Evolutionary conservation across 2,888 invertebrate species (phyloP).

Genomic region (Poecilus cupreus): DNA sequence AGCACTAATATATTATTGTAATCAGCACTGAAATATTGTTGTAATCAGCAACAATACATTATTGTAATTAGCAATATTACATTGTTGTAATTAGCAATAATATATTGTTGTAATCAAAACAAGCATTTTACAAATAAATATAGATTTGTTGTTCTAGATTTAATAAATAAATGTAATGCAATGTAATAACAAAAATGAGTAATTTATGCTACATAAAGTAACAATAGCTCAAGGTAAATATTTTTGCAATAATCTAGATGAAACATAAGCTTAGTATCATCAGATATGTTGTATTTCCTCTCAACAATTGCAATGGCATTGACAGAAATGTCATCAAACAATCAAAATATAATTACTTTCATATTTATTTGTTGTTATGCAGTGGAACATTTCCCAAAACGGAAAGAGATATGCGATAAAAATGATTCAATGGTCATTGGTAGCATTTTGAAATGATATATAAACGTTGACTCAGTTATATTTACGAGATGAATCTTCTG

Average conservation of each 20-base stretch:
- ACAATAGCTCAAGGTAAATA: constrained; percentile 14
- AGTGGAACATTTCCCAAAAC: neutral
- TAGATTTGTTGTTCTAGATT: neutral
- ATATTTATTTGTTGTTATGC: neutral
- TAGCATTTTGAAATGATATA: neutral
- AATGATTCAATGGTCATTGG: neutral
- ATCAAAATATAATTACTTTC: constrained; percentile 4
- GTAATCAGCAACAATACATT: too few species aligned
- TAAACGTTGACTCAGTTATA: neutral
- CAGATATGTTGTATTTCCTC: neutral
- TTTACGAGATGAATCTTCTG: neutral
- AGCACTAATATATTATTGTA: too few species aligned
- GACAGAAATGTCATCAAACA: neutral
- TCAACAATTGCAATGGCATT: neutral
- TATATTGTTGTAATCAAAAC: too few species aligned
- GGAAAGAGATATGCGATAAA: constrained; percentile 6
- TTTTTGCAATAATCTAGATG: neutral
- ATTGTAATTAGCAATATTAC: too few species aligned
- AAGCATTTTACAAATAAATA: too few species aligned
- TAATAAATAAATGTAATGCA: neutral
- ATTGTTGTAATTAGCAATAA: too few species aligned
- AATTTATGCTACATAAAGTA: neutral
- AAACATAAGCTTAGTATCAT: too few species aligned
- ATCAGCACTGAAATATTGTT: too few species aligned
- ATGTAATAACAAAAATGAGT: neutral